These are phyloP conservation scores for Dendronephthya gigantea DNA, from an alignment of 64 coral and sea anemone genomes.

Conservation along the genomic window DNA sequence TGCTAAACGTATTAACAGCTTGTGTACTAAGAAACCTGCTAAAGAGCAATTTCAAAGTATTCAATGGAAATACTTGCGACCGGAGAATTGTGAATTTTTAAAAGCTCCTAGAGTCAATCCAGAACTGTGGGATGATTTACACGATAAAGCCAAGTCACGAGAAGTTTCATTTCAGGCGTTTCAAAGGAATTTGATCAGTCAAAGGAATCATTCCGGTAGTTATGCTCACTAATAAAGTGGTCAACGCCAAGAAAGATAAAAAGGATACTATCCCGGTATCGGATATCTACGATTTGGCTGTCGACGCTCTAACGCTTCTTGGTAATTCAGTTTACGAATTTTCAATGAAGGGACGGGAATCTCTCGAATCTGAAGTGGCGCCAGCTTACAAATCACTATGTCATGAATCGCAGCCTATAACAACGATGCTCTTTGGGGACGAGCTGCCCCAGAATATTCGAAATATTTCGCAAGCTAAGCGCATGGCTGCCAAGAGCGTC, in stretches of 20 bases:
- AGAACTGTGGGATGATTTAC: not conserved
- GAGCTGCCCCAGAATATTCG: constrained; percentile 25
- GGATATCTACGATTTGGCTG: constrained; percentile 30
- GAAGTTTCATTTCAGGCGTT: not conserved
- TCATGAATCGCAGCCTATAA: constrained; percentile 32
- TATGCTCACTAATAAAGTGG: constrained; percentile 10
- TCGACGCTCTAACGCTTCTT: constrained; percentile 32
- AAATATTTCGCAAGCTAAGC: constrained; percentile 22
- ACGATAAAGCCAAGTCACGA: not conserved
- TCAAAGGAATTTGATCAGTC: not conserved
- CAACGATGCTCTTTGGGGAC: constrained; percentile 32
- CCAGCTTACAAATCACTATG: constrained; percentile 24
- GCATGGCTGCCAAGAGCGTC: not conserved
- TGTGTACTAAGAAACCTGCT: not conserved
- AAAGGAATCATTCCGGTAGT: constrained; percentile 2
- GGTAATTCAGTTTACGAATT: constrained; percentile 44
- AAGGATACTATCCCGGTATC: constrained; percentile 1
- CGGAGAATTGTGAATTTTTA: not conserved
- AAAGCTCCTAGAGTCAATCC: not conserved
- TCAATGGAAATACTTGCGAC: not conserved
- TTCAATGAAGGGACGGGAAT: constrained; percentile 29
- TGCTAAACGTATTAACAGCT: not conserved
- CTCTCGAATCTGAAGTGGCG: constrained; percentile 28
- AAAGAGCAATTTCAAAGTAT: not conserved
- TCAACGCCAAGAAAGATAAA: constrained; percentile 27